phyloP scores from a whole-genome alignment of 2,113 vertebrate species.

The Argyrosomus japonicus region DNA sequence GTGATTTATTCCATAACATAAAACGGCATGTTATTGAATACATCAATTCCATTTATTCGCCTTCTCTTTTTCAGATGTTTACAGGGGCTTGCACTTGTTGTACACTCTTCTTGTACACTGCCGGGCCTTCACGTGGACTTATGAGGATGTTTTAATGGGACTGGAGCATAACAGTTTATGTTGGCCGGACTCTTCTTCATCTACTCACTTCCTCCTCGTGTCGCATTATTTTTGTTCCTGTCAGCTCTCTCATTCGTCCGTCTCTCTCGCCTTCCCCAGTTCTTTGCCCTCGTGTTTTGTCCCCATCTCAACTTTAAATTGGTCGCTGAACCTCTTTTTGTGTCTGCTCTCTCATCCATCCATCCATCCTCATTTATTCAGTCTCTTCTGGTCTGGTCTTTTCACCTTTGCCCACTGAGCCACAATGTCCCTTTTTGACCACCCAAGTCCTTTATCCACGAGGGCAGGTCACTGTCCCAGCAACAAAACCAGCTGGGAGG shows the following conservation, averaged over 20 bases:
- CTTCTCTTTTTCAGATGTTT: conserved; percentile 50
- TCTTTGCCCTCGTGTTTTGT: conserved; percentile 33
- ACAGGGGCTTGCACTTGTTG: conserved; percentile 36
- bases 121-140: not conserved
- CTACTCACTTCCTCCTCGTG: conserved; percentile 48
- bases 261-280: not conserved
- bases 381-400: not conserved
- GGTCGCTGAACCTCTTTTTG: not conserved
- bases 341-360: not conserved
- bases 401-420: not conserved
- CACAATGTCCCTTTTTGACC: not conserved
- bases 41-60: conserved; percentile 31
- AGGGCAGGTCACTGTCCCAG: conserved; percentile 1
- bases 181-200: conserved; percentile 51
- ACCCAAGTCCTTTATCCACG: not conserved
- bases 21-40: conserved; percentile 23
- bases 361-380: not conserved
- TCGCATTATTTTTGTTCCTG: conserved; percentile 20
- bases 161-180: conserved; percentile 67
- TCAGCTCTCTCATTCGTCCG: conserved; percentile 8
- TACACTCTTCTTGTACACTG: not conserved
- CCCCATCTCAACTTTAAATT: conserved; percentile 36
- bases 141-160: conserved; percentile 42
- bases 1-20: conserved; percentile 45
- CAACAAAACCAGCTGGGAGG: conserved; percentile 33